Percentiles rank a stretch among this genome's conserved stretches.
phyloP scores from a whole-genome alignment of 2,888 invertebrate genomes.

The Bembecia ichneumoniformis region DNA sequence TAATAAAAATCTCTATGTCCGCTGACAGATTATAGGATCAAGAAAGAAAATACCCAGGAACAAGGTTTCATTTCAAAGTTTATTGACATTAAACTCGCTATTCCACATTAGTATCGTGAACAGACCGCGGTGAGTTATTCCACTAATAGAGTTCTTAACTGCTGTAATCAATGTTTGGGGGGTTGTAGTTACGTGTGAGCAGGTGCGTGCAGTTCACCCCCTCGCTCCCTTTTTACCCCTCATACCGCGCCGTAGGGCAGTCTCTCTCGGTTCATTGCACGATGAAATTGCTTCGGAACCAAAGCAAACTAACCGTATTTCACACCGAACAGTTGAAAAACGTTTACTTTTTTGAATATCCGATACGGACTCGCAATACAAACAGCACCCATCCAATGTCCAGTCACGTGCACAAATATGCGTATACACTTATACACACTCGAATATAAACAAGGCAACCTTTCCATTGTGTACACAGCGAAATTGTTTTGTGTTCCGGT shows the following conservation, averaged over 20 bases:
- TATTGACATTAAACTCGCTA: no score
- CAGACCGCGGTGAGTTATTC: no score
- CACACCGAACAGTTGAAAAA: slow-evolving; percentile 24
- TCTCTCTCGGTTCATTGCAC: slow-evolving; percentile 34
- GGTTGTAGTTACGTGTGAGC: neutral
- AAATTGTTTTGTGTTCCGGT: slow-evolving; percentile 14
- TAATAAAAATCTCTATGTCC: no score
- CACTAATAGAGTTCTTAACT: neutral
- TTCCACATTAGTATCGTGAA: no score
- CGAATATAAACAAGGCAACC: slow-evolving; percentile 15
- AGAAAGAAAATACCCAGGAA: no score
- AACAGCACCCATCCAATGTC: neutral
- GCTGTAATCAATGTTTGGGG: neutral
- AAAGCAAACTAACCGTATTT: slow-evolving; percentile 35
- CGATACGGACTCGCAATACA: slow-evolving; percentile 5
- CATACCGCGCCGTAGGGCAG: slow-evolving; percentile 12
- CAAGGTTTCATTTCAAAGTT: no score
- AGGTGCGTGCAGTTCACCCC: neutral
- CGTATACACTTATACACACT: neutral
- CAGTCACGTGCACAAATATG: slow-evolving; percentile 9
- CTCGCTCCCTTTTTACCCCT: neutral
- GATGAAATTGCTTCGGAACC: slow-evolving; percentile 30
- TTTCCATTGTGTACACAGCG: slow-evolving; percentile 11
- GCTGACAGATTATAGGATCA: no score
- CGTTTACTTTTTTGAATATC: slow-evolving; percentile 17